These are phyloP conservation scores for Alectoris magna DNA, from an alignment of 2,797 vertebrate genomes.

Conservation along the genomic window DNA sequence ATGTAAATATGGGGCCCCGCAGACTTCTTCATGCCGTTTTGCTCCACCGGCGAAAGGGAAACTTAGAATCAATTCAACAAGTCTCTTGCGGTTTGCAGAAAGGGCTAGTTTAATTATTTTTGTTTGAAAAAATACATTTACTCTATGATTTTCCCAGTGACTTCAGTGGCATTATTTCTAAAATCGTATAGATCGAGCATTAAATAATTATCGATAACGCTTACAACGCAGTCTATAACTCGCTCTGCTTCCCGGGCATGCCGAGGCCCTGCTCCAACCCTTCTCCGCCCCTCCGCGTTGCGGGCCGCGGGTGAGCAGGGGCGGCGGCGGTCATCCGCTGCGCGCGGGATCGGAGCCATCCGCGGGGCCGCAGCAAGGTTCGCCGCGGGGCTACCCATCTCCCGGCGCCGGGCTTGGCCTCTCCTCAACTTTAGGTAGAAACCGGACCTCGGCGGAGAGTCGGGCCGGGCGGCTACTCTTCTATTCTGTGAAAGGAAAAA, in stretches of 20 bases:
- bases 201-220: background rate
- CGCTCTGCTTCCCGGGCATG: background rate
- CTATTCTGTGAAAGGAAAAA: background rate
- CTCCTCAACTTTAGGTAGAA: rapidly evolving
- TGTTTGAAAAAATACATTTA: background rate
- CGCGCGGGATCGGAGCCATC: background rate
- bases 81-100: conserved; percentile 21
- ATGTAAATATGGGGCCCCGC: background rate
- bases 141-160: background rate
- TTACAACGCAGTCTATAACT: rapidly evolving
- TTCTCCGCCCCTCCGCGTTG: background rate
- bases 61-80: conserved; percentile 20
- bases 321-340: too few relatives aligned
- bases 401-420: background rate
- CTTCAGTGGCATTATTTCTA: background rate
- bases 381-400: background rate
- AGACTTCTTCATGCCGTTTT: background rate
- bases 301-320: too few relatives aligned
- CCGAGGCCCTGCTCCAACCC: background rate
- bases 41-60: background rate
- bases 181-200: background rate
- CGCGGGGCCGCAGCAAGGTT: background rate
- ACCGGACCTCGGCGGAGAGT: background rate
- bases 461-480: rapidly evolving
- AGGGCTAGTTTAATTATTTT: conserved; percentile 32